Evolutionary conservation across 2,797 vertebrate genomes (phyloP).

Genomic region (Malurus leucopterus): DNA sequence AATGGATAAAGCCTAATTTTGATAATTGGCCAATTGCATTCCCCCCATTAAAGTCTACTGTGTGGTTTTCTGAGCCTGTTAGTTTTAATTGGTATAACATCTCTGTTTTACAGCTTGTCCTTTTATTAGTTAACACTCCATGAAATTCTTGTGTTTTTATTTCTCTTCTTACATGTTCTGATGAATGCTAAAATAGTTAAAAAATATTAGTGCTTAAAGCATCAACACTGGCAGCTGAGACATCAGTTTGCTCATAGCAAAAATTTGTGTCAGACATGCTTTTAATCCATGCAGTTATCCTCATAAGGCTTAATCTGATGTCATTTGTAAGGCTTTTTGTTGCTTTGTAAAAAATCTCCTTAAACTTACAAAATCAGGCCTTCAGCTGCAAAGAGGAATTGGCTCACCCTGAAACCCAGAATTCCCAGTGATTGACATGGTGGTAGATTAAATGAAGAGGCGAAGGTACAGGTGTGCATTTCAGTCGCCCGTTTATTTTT

Average conservation of each 20-base stretch:
- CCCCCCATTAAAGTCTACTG: not conserved
- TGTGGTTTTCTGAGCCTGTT: not conserved
- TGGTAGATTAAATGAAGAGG: not conserved
- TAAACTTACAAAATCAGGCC: not conserved
- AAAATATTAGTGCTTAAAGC: not conserved
- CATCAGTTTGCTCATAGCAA: slow-evolving; percentile 7
- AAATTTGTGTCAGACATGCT: not conserved
- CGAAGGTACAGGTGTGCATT: not conserved
- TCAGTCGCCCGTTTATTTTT: not conserved
- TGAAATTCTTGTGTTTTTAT: not conserved
- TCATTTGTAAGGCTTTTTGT: not conserved
- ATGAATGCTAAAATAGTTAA: not conserved
- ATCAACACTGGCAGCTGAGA: slow-evolving; percentile 1
- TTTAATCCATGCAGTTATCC: not conserved
- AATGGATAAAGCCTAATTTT: not conserved
- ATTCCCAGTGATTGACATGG: not conserved
- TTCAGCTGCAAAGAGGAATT: not conserved
- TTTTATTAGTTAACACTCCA: not conserved
- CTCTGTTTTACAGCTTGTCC: not conserved
- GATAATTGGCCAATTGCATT: not conserved
- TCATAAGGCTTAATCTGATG: not conserved
- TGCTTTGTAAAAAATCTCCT: not conserved
- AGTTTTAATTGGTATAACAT: not conserved
- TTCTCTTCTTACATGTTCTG: not conserved
- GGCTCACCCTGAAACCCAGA: not conserved